These are phyloP conservation scores for Brachionus rubens DNA, from an alignment of 1,140 invertebrate genomes.

Conservation along the genomic window DNA sequence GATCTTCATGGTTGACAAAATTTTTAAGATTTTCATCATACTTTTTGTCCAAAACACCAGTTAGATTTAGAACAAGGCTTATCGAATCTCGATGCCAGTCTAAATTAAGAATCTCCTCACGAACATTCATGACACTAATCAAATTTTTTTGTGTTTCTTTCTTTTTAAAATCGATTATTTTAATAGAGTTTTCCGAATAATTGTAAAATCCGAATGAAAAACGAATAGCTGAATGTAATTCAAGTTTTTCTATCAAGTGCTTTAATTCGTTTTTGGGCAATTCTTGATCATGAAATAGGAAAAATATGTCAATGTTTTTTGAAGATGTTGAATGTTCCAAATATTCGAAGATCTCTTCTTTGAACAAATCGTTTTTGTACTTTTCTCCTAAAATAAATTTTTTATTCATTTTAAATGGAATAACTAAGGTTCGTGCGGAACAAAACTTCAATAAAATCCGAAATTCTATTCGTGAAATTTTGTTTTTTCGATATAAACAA, in stretches of 20 bases:
- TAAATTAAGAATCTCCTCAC: neutral
- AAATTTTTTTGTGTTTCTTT: neutral
- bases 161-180: conserved; percentile 21
- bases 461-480: too few relatives aligned
- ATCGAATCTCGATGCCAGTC: neutral
- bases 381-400: too few relatives aligned
- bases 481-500: too few relatives aligned
- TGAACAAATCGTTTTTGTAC: neutral
- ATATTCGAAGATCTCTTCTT: conserved; percentile 1
- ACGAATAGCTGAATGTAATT: neutral
- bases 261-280: neutral
- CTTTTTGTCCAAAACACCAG: neutral
- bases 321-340: neutral
- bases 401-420: too few relatives aligned
- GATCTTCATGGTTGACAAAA: neutral
- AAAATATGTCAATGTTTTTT: neutral
- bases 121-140: neutral
- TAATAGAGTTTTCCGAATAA: neutral
- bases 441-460: too few relatives aligned
- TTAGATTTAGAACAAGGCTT: neutral
- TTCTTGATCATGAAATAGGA: neutral
- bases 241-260: neutral
- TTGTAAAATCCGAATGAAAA: neutral
- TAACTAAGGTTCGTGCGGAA: too few relatives aligned
- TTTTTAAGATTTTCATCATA: neutral